These are phyloP conservation scores for Caenorhabditis remanei DNA, from an alignment of 1,140 invertebrate species.

Conservation along the genomic window DNA sequence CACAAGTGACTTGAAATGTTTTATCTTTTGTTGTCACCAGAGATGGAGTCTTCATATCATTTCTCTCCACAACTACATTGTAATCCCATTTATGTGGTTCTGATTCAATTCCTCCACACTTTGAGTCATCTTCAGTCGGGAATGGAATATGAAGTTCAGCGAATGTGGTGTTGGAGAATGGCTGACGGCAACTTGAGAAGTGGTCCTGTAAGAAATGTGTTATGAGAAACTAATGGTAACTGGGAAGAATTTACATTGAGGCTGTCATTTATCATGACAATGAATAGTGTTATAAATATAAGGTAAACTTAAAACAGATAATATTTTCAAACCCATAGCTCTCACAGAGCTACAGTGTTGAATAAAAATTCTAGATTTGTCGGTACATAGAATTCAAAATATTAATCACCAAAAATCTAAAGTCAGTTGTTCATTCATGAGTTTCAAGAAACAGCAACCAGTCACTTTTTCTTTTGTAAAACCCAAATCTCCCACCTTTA, in stretches of 20 bases:
- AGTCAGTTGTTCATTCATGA: too few relatives aligned
- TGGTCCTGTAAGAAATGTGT: constrained; percentile 64
- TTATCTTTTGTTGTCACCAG: constrained; percentile 72
- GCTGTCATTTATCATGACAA: too few relatives aligned
- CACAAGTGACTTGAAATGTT: constrained; percentile 76
- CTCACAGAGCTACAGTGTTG: too few relatives aligned
- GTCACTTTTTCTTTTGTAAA: too few relatives aligned
- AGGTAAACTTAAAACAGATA: too few relatives aligned
- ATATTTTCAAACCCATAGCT: too few relatives aligned
- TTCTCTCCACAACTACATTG: constrained; percentile 73
- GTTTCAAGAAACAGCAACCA: too few relatives aligned
- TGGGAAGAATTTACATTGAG: background rate
- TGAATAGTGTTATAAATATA: too few relatives aligned
- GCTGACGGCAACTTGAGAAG: constrained; percentile 69
- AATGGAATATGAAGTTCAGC: constrained; percentile 71
- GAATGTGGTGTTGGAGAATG: constrained; percentile 65
- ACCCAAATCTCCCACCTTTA: background rate
- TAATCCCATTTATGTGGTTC: constrained; percentile 70
- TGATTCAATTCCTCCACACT: constrained; percentile 19
- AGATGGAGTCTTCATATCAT: constrained; percentile 70
- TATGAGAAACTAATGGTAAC: background rate
- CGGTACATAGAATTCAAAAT: too few relatives aligned
- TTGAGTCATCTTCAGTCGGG: constrained; percentile 69
- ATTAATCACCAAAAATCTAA: too few relatives aligned
- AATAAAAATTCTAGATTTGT: too few relatives aligned